Conservation (phyloP, 2,797 vertebrate species). For the Parauchenoglanis punctatus region DNA sequence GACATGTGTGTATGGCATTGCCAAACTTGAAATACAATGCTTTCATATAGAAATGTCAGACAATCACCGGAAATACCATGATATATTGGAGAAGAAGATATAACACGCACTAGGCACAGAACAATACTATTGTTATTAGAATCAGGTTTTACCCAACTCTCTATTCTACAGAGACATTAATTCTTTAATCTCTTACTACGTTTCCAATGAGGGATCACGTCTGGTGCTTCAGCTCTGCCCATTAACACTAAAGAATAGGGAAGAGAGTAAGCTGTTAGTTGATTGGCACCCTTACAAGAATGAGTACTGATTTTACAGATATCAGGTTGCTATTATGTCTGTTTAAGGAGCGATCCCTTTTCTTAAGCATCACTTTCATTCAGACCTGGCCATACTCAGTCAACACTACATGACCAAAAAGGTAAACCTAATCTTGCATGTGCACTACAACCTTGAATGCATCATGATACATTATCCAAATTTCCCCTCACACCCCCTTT, state of each 20-base stretch:
- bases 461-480: background rate
- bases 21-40: conserved; percentile 37
- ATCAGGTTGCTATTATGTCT: background rate
- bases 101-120: conserved; percentile 58
- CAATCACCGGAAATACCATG: conserved; percentile 47
- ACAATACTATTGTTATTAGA: conserved; percentile 62
- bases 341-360: background rate
- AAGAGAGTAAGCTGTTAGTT: conserved; percentile 20
- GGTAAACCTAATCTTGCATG: background rate
- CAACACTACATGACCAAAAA: background rate
- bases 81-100: conserved; percentile 50
- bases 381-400: background rate
- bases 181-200: conserved; percentile 31
- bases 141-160: conserved; percentile 57
- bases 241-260: conserved; percentile 35
- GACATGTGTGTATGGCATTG: conserved; percentile 1
- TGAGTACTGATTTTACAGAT: conserved; percentile 12
- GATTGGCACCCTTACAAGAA: conserved; percentile 6
- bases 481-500: background rate
- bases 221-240: conserved; percentile 18
- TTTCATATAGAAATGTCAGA: conserved; percentile 41
- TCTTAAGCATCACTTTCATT: background rate
- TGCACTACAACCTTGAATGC: conserved; percentile 9
- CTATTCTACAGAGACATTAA: conserved; percentile 35
- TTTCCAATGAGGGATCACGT: conserved; percentile 32